Conservation (phyloP, 2,797 vertebrate genomes). For the Lutjanus argentimaculatus region DNA sequence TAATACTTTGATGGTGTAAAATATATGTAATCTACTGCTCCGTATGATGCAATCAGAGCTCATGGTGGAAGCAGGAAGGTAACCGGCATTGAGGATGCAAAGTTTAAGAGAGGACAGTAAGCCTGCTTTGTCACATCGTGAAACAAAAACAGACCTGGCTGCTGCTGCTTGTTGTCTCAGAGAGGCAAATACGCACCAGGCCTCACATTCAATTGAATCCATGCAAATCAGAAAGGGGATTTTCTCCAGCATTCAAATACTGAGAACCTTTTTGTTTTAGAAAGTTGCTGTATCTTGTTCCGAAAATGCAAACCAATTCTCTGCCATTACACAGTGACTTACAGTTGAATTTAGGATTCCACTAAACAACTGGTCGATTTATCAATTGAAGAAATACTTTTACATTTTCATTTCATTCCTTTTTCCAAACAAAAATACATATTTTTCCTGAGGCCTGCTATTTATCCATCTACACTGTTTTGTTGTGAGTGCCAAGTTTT, state of each 20-base stretch:
- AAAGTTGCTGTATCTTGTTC: constrained; percentile 39
- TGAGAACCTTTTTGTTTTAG: constrained; percentile 20
- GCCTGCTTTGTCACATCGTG: constrained; percentile 40
- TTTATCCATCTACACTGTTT: no score
- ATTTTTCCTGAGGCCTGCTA: background rate
- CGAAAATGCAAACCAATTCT: constrained; percentile 5
- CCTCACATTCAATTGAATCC: constrained; percentile 33
- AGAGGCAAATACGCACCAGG: background rate
- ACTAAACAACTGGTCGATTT: background rate
- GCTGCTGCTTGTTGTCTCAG: constrained; percentile 18
- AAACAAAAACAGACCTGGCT: constrained; percentile 54
- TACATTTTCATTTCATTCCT: background rate
- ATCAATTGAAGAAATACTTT: background rate
- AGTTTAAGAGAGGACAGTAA: constrained; percentile 54
- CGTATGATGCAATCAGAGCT: constrained; percentile 73
- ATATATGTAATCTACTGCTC: constrained; percentile 74
- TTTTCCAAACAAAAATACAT: constrained; percentile 5
- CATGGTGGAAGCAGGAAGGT: constrained; percentile 19
- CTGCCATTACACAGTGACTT: constrained; percentile 1
- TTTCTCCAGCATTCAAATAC: constrained; percentile 49
- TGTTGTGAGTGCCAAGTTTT: no score
- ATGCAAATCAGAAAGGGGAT: constrained; percentile 57
- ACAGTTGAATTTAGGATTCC: constrained; percentile 25
- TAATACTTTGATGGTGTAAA: constrained; percentile 79
- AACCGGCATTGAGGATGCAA: constrained; percentile 30